These are phyloP conservation scores for Squalus acanthias DNA, from an alignment of 2,797 vertebrate species.

Conservation along the genomic window DNA sequence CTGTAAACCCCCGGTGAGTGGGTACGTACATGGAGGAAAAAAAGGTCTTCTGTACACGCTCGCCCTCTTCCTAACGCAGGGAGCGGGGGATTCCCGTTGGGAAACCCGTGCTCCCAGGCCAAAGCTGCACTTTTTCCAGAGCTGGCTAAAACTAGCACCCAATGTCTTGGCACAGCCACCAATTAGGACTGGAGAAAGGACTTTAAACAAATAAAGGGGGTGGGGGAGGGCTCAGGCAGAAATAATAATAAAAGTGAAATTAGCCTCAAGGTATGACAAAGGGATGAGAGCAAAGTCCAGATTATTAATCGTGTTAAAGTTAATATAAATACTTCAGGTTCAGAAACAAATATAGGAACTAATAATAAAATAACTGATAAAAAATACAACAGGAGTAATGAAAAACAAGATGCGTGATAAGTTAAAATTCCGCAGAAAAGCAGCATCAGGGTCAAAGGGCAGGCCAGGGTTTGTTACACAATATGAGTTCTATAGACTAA, in stretches of 20 bases:
- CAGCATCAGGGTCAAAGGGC: neutral
- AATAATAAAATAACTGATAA: neutral
- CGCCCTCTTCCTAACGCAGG: neutral
- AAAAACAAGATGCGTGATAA: neutral
- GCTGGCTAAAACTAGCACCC: neutral
- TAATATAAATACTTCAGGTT: neutral
- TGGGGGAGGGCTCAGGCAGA: neutral
- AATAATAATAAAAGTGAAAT: neutral
- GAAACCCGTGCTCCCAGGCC: neutral
- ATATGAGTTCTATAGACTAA: neutral
- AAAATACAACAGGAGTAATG: neutral
- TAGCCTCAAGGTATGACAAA: neutral
- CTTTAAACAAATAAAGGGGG: neutral
- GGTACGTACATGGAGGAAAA: no score
- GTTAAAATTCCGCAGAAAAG: neutral
- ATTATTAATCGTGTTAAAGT: neutral
- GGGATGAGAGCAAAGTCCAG: neutral
- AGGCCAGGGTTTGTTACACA: neutral
- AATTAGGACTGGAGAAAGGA: neutral
- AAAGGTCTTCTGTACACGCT: neutral
- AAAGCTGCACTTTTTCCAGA: neutral
- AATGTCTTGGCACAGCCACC: neutral
- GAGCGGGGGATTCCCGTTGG: neutral
- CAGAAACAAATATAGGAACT: neutral
- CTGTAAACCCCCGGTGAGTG: neutral